These are phyloP conservation scores for Ceyx cyanopectus DNA, from an alignment of 2,113 vertebrate genomes.

Conservation along the genomic window DNA sequence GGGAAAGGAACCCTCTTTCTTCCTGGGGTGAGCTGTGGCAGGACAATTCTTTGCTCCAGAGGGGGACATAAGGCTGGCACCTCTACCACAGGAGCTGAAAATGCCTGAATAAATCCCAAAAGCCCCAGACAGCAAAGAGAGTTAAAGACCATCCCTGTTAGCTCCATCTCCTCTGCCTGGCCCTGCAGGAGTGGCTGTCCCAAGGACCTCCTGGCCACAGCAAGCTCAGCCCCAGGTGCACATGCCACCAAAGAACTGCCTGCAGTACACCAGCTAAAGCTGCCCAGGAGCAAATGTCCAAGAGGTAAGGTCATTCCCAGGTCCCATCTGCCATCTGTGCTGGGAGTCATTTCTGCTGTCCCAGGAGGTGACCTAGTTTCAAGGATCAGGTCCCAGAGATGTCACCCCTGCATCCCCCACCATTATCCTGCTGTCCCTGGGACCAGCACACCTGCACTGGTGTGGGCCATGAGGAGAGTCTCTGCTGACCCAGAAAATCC, in stretches of 20 bases:
- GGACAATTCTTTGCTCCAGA: not conserved
- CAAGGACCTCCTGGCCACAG: not conserved
- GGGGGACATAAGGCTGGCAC: not conserved
- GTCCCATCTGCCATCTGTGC: constrained; percentile 27
- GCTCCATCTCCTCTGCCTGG: not conserved
- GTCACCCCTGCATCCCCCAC: not conserved
- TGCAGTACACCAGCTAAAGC: not conserved
- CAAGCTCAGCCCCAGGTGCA: not conserved
- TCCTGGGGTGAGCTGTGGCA: not conserved
- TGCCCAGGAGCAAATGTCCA: not conserved
- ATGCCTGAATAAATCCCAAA: not conserved
- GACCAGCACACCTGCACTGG: constrained; percentile 9
- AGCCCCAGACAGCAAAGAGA: not conserved
- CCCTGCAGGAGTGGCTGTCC: not conserved
- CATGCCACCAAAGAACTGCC: not conserved
- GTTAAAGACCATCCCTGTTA: not conserved
- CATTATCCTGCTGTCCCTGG: not conserved
- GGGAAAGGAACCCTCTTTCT: rapidly evolving
- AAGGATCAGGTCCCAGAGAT: not conserved
- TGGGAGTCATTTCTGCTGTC: not conserved
- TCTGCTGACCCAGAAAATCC: constrained; percentile 31
- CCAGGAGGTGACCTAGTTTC: constrained; percentile 57
- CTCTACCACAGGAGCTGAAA: not conserved
- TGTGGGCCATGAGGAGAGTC: not conserved
- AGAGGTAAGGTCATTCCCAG: not conserved